Percentiles rank a stretch among this genome's conserved stretches.
phyloP scores from a whole-genome alignment of 2,797 vertebrate genomes.

The Halcyon chelicuti region DNA sequence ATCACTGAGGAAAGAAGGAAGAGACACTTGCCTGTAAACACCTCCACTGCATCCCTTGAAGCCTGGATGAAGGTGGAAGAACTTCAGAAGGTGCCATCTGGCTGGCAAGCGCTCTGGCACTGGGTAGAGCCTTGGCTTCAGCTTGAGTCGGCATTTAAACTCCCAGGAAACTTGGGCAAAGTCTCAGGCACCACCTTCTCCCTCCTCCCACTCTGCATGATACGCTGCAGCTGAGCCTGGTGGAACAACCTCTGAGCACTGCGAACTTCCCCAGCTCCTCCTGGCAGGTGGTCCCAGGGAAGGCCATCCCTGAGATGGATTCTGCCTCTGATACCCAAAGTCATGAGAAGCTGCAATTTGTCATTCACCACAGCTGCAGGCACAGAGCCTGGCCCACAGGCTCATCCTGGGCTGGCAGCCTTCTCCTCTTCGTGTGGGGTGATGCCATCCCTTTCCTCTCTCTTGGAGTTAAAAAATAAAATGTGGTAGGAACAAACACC shows the following conservation, averaged over 20 bases:
- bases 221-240: background rate
- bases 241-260: background rate
- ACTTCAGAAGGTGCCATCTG: slow-evolving; percentile 16
- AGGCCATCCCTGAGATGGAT: background rate
- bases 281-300: background rate
- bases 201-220: background rate
- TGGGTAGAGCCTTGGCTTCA: background rate
- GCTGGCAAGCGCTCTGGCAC: background rate
- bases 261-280: background rate
- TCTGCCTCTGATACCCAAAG: background rate
- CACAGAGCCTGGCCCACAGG: background rate
- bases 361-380: background rate
- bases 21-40: background rate
- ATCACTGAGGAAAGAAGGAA: background rate
- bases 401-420: background rate
- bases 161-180: background rate
- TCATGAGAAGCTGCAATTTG: background rate
- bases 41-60: background rate
- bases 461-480: background rate
- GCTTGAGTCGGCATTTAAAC: background rate
- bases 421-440: background rate
- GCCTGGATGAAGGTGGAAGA: background rate
- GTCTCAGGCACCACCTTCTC: background rate
- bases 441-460: background rate
- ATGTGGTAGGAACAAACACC: background rate